Conservation (phyloP, 2,113 vertebrate genomes). For the Ptyas mucosa region DNA sequence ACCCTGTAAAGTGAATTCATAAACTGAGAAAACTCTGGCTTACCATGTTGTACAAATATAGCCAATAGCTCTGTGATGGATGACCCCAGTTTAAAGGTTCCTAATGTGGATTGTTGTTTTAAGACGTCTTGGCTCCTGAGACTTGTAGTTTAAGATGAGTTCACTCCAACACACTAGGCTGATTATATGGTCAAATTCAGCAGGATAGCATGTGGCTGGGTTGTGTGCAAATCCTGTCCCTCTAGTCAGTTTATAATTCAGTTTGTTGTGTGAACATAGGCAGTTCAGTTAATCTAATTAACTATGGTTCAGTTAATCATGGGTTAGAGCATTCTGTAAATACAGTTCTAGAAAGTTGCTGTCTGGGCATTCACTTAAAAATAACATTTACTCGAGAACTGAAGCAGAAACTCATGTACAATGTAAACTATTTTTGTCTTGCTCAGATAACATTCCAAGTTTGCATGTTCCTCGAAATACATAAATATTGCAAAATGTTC, state of each 20-base stretch:
- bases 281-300: background rate
- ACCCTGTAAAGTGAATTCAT: background rate
- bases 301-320: background rate
- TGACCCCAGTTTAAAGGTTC: background rate
- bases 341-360: background rate
- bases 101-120: background rate
- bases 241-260: background rate
- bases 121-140: background rate
- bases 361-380: background rate
- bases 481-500: background rate
- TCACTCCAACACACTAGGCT: background rate
- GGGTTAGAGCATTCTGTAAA: background rate
- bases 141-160: background rate
- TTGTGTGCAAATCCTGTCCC: background rate
- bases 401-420: background rate
- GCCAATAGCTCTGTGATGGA: background rate
- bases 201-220: background rate
- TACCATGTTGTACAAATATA: background rate
- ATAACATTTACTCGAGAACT: background rate
- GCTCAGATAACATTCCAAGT: conserved; percentile 10
- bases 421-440: background rate
- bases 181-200: background rate
- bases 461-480: background rate
- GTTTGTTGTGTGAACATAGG: background rate
- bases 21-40: background rate